Evolutionary conservation across 2,113 vertebrate species (phyloP).

Genomic region (Brachypodius melanocephalos): DNA sequence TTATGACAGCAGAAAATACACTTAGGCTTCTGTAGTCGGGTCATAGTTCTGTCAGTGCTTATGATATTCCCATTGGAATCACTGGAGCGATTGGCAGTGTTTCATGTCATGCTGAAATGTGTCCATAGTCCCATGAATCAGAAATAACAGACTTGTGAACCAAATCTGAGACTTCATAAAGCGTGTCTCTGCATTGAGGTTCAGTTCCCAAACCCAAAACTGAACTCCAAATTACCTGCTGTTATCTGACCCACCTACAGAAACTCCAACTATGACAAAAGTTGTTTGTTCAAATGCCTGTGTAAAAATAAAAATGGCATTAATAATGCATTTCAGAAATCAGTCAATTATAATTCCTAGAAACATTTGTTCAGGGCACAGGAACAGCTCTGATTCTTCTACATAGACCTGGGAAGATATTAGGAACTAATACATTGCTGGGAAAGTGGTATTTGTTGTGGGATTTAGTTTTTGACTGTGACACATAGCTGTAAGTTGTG

Average conservation of each 20-base stretch:
- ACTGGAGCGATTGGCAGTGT: background rate
- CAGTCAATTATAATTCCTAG: background rate
- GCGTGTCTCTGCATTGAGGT: accelerated
- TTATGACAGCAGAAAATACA: background rate
- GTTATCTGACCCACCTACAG: background rate
- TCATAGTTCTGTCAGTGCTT: background rate
- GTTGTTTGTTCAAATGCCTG: background rate
- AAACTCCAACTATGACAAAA: background rate
- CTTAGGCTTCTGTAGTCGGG: background rate
- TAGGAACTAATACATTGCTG: background rate
- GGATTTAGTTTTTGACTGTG: background rate
- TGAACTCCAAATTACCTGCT: background rate
- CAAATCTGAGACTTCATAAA: background rate
- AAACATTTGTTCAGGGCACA: background rate
- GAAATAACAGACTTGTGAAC: background rate
- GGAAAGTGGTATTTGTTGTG: background rate
- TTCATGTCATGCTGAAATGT: background rate
- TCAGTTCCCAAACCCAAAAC: background rate
- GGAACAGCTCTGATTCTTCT: background rate
- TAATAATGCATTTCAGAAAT: background rate
- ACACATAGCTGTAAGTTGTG: background rate
- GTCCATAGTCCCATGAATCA: background rate
- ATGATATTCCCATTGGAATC: background rate
- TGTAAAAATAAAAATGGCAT: background rate
- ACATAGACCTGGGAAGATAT: background rate